Conservation (phyloP, 2,888 invertebrate species). For the Atrina japonica region DNA sequence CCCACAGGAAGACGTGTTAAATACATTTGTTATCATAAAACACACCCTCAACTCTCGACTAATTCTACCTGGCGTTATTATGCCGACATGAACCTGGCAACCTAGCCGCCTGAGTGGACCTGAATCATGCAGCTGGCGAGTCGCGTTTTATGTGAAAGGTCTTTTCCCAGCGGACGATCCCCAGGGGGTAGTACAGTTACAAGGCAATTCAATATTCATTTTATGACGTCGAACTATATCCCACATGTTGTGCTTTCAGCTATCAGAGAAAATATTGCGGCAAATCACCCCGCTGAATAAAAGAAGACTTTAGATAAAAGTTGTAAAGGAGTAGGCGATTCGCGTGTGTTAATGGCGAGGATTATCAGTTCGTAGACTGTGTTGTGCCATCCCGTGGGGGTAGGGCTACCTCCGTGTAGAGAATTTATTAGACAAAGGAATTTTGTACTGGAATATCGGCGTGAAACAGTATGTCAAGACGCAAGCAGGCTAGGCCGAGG, state of each 20-base stretch:
- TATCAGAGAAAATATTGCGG: slow-evolving; percentile 51
- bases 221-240: slow-evolving; percentile 61
- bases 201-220: slow-evolving; percentile 74
- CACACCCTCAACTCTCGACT: slow-evolving; percentile 47
- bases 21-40: slow-evolving; percentile 55
- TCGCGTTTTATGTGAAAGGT: slow-evolving; percentile 57
- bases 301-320: too few species aligned
- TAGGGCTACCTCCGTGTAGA: neutral
- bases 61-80: slow-evolving; percentile 56
- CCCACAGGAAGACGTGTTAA: slow-evolving; percentile 52
- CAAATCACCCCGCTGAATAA: slow-evolving; percentile 5
- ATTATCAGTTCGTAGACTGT: too few species aligned
- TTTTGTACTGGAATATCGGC: neutral
- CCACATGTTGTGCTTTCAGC: slow-evolving; percentile 64
- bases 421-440: neutral
- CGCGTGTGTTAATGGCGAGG: too few species aligned
- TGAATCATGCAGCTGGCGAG: slow-evolving; percentile 33
- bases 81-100: slow-evolving; percentile 42
- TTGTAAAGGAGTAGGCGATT: too few species aligned
- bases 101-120: slow-evolving; percentile 44
- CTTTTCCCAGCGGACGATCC: slow-evolving; percentile 60
- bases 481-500: slow-evolving; percentile 71
- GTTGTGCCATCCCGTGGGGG: neutral
- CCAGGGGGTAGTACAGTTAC: slow-evolving; percentile 67
- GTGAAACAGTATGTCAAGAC: slow-evolving; percentile 62